Conservation (phyloP, 2,888 invertebrate genomes). For the Barypeithes pellucidus region DNA sequence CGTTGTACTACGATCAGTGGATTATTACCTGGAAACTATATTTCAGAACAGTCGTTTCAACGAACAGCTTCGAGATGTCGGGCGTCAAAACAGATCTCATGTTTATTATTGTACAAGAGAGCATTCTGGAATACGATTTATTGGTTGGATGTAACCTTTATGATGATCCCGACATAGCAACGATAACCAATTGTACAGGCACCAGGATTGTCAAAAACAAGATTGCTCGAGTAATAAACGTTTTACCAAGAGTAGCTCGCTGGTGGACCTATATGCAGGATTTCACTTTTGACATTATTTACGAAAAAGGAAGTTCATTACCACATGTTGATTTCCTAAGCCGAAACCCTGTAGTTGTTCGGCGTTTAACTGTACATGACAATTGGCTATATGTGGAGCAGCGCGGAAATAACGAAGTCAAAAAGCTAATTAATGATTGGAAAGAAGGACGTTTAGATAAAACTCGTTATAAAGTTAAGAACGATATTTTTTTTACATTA, state of each 20-base stretch:
- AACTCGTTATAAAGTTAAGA: constrained; percentile 44
- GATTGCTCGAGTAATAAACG: background rate
- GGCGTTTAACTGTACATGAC: constrained; percentile 7
- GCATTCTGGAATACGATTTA: constrained; percentile 23
- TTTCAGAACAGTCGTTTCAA: constrained; percentile 1
- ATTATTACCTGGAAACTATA: constrained; percentile 31
- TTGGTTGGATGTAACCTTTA: constrained; percentile 38
- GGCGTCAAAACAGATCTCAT: constrained; percentile 12
- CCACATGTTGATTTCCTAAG: constrained; percentile 52
- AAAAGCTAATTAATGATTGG: constrained; percentile 44
- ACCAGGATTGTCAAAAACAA: constrained; percentile 29
- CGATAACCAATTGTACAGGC: constrained; percentile 16
- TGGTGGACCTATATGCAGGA: constrained; percentile 63
- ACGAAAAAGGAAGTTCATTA: constrained; percentile 46
- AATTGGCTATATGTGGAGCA: constrained; percentile 52
- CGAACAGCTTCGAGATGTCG: constrained; percentile 9
- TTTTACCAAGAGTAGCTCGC: constrained; percentile 59
- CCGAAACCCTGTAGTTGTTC: constrained; percentile 42
- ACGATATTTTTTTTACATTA: constrained; percentile 48
- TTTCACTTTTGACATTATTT: constrained; percentile 55
- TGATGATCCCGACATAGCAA: constrained; percentile 33
- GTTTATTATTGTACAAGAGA: constrained; percentile 25
- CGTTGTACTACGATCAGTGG: constrained; percentile 27
- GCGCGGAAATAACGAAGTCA: constrained; percentile 31
- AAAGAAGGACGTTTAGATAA: constrained; percentile 41